Evolutionary conservation across 2,888 invertebrate species (phyloP).

Genomic region (Chrysopilus asiliformis): DNA sequence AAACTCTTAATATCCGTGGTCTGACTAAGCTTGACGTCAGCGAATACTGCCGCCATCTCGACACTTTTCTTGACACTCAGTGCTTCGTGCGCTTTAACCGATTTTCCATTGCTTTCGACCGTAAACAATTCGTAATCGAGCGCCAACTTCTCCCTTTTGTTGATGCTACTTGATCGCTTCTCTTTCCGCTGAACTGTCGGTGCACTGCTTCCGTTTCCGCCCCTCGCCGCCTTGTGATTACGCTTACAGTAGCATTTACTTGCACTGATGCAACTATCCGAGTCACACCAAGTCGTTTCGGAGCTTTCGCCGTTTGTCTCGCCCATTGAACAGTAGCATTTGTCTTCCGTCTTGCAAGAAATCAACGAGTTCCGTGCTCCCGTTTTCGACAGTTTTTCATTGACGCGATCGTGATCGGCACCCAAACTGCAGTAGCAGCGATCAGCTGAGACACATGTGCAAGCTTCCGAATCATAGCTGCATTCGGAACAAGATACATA

Average conservation of each 20-base stretch:
- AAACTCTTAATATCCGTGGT: conserved; percentile 50
- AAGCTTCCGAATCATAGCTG: conserved; percentile 71
- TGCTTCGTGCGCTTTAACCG: conserved; percentile 50
- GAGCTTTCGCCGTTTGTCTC: conserved; percentile 37
- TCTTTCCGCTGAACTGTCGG: conserved; percentile 21
- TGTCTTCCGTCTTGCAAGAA: conserved; percentile 40
- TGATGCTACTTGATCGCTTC: conserved; percentile 1
- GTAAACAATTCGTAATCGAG: conserved; percentile 62
- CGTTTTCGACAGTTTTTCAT: conserved; percentile 15
- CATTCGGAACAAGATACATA: conserved; percentile 84
- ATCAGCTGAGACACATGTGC: conserved; percentile 60
- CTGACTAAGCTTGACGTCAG: conserved; percentile 58
- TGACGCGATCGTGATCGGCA: conserved; percentile 36
- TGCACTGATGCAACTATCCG: conserved; percentile 74
- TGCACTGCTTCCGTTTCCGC: conserved; percentile 18
- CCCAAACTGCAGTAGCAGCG: conserved; percentile 75
- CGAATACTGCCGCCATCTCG: conserved; percentile 76
- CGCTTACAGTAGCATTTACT: conserved; percentile 73
- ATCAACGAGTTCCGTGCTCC: conserved; percentile 29
- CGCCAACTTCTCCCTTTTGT: conserved; percentile 49
- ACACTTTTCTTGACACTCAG: conserved; percentile 78
- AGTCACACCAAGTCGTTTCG: conserved; percentile 51
- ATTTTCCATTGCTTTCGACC: conserved; percentile 39
- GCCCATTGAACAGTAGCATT: conserved; percentile 50
- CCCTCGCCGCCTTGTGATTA: conserved; percentile 9